A percentile compares a stretch with the other conserved stretches of the same genome.
Conservation (phyloP, 1,140 invertebrate species). For the Gryllus bimaculatus region DNA sequence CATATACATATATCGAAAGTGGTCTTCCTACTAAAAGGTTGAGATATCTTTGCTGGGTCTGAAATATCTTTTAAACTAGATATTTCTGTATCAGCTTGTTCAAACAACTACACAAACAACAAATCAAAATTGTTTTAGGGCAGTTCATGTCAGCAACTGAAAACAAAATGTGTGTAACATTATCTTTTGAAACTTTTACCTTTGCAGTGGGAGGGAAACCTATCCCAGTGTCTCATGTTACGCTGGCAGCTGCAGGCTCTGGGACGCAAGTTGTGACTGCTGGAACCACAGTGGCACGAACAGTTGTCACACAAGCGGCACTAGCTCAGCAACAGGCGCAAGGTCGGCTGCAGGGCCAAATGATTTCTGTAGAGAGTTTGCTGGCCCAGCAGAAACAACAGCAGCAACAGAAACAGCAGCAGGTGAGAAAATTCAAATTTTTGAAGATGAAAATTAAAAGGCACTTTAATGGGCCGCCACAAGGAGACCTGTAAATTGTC, state of each 20-base stretch:
- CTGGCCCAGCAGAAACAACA: slow-evolving; percentile 41
- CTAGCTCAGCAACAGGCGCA: slow-evolving; percentile 32
- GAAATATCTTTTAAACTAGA: too few species aligned
- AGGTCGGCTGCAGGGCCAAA: slow-evolving; percentile 47
- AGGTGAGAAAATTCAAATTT: neutral
- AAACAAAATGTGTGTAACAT: too few species aligned
- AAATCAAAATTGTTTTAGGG: too few species aligned
- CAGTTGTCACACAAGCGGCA: slow-evolving; percentile 25
- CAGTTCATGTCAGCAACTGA: too few species aligned
- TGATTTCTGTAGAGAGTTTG: slow-evolving; percentile 57
- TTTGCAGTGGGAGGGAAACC: slow-evolving; percentile 12
- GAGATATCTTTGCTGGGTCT: too few species aligned
- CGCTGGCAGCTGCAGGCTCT: slow-evolving; percentile 26
- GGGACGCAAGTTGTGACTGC: slow-evolving; percentile 25
- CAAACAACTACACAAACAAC: too few species aligned
- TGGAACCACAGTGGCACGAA: slow-evolving; percentile 20
- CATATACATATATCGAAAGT: too few species aligned
- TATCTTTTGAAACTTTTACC: too few species aligned
- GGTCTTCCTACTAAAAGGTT: too few species aligned
- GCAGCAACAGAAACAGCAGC: neutral
- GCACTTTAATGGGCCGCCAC: neutral
- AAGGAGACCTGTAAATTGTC: too few species aligned
- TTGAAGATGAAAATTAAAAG: neutral
- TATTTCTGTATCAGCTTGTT: too few species aligned
- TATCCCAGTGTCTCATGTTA: slow-evolving; percentile 15